Conservation (phyloP, 2,888 invertebrate species). For the Periphyllus acericola region DNA sequence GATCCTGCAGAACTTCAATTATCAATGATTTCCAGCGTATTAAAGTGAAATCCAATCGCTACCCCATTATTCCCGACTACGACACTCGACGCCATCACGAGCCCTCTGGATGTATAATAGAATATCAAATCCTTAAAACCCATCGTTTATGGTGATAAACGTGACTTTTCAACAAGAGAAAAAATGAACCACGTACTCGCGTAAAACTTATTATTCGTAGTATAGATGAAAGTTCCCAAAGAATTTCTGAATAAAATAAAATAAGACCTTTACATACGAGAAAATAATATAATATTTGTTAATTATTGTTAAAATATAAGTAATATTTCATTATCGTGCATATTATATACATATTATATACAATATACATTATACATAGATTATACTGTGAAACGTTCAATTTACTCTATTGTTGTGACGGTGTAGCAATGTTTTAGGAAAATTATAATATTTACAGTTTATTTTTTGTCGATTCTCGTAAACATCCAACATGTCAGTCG, state of each 20-base stretch:
- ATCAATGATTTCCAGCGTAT: conserved; percentile 49
- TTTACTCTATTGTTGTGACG: too few species aligned
- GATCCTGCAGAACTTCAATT: conserved; percentile 52
- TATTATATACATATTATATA: too few species aligned
- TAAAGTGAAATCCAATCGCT: conserved; percentile 48
- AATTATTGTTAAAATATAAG: not conserved
- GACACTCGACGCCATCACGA: conserved; percentile 25
- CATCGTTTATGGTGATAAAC: conserved; percentile 37
- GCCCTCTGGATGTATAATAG: conserved; percentile 8
- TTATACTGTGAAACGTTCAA: too few species aligned
- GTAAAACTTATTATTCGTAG: not conserved
- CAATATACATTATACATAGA: too few species aligned
- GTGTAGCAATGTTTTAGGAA: too few species aligned
- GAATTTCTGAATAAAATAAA: not conserved
- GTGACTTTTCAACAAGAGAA: conserved; percentile 20
- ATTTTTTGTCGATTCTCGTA: too few species aligned
- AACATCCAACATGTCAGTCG: too few species aligned
- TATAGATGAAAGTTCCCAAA: not conserved
- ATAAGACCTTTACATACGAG: not conserved
- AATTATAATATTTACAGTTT: too few species aligned
- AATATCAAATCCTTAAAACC: conserved; percentile 42
- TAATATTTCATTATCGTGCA: too few species aligned
- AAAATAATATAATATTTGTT: not conserved
- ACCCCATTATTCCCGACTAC: conserved; percentile 37
- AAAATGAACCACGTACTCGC: not conserved